Base-by-base conservation (phyloP, 2,888 invertebrate species). In the Lithophane semibrunnea region DNA sequence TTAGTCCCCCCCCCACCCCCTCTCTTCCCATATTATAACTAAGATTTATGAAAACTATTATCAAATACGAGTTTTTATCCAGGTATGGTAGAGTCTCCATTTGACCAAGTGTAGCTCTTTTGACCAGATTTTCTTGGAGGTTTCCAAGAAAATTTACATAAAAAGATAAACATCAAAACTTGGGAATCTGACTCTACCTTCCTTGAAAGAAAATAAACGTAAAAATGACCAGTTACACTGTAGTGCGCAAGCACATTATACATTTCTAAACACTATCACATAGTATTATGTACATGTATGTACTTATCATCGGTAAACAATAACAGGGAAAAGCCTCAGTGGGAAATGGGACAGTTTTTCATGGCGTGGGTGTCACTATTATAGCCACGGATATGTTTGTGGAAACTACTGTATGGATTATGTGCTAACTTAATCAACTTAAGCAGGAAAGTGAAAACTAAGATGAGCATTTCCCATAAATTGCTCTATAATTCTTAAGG, bases 301-400 rank as follows among this genome's bases (percentile, higher is more conserved):
- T 82, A 77, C 77, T 77, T 80, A 82, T 74, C 60, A 71, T 78
- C 61, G 37, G 63, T 73, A 88, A 85, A 95, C 94, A 96, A 95
- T 96, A 92, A 92, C 88, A 88, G 93, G 95, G 95, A 95, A 95
- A 95, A 93, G 91, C 88, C 86, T 75, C 80, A 87, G 86, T 95
- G 96, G 87, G 96, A 96, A 96, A 90, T 93, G 84, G 95, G 89
- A 82, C 95, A 92, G 84, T 94, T 94, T 94, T 95, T 95, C 90
- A 87, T 88, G 84, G 67, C 65, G 61, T 64, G 74, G 65, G 49
- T 75, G 79, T 75, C 63, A 78, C 79, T 78, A 79, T 85, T 79
- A 83, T 71, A 67, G 37, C 64, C 69, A 52, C 79, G 83, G 87
- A 88, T 82, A 71, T 66, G 64, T 63, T 70, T 77, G 73, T 85